Evolutionary conservation across 2,888 invertebrate genomes (phyloP).

Genomic region (Phania funesta): DNA sequence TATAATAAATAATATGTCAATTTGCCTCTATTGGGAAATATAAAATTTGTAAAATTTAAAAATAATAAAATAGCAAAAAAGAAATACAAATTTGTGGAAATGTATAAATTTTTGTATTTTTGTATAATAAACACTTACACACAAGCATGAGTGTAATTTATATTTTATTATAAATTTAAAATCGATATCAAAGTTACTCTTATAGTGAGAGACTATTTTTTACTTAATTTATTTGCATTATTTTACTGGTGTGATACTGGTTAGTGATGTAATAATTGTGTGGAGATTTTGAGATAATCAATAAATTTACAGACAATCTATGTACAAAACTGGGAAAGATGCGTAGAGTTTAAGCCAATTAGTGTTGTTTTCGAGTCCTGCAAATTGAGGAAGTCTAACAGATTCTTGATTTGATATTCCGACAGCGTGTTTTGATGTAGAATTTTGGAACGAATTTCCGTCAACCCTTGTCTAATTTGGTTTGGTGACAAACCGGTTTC

Average conservation of each 20-base stretch:
- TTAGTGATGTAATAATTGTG: conserved; percentile 44
- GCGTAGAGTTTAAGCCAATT: too few relatives aligned
- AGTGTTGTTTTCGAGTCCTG: too few relatives aligned
- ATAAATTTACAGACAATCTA: conserved; percentile 18
- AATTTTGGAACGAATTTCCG: too few relatives aligned
- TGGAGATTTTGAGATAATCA: conserved; percentile 42
- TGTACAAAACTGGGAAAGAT: too few relatives aligned
- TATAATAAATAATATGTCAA: conserved; percentile 70
- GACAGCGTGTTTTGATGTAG: too few relatives aligned
- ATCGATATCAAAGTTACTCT: neutral
- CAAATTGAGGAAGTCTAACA: too few relatives aligned
- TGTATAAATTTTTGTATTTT: conserved; percentile 43
- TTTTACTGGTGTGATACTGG: too few relatives aligned
- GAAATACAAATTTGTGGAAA: conserved; percentile 14
- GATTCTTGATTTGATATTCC: too few relatives aligned
- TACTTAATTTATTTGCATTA: neutral
- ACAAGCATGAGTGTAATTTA: neutral
- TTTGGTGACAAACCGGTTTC: too few relatives aligned
- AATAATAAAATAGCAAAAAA: neutral
- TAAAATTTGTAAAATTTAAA: neutral
- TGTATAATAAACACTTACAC: conserved; percentile 8
- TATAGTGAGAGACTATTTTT: neutral
- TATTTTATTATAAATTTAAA: neutral
- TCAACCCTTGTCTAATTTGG: too few relatives aligned
- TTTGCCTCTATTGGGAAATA: conserved; percentile 68